Conservation (phyloP, 2,888 invertebrate genomes). For the Gortyna flavago region DNA sequence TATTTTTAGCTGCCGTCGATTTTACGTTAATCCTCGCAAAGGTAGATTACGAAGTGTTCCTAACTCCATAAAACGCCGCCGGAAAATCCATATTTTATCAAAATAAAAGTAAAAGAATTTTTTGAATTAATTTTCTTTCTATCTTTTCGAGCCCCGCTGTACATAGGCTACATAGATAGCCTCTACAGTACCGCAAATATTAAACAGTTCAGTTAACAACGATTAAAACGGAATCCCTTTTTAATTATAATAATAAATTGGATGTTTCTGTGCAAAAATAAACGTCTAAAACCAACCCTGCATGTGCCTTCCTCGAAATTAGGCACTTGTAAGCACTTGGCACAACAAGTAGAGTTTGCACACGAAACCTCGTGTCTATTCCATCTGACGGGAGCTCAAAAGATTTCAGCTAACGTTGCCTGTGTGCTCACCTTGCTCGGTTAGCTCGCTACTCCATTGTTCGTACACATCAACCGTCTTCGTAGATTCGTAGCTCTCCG, state of each 20-base stretch:
- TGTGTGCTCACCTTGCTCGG: slow-evolving; percentile 75
- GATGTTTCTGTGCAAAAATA: slow-evolving; percentile 49
- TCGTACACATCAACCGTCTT: slow-evolving; percentile 76
- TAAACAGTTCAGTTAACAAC: slow-evolving; percentile 52
- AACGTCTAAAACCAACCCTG: slow-evolving; percentile 40
- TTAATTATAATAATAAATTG: slow-evolving; percentile 33
- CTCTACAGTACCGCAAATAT: slow-evolving; percentile 55
- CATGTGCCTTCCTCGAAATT: slow-evolving; percentile 67
- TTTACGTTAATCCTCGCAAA: slow-evolving; percentile 84
- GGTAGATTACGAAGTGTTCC: slow-evolving; percentile 85
- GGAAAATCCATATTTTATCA: slow-evolving; percentile 75
- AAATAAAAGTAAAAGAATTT: slow-evolving; percentile 71
- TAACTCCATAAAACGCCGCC: slow-evolving; percentile 77
- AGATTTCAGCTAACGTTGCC: slow-evolving; percentile 76
- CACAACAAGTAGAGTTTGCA: slow-evolving; percentile 73
- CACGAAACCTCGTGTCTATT: slow-evolving; percentile 76
- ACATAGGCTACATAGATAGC: too few relatives aligned
- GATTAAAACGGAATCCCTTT: slow-evolving; percentile 36
- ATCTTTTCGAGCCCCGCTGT: slow-evolving; percentile 57
- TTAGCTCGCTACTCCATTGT: slow-evolving; percentile 79
- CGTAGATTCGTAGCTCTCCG: slow-evolving; percentile 62
- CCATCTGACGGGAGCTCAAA: slow-evolving; percentile 80
- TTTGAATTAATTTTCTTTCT: slow-evolving; percentile 68
- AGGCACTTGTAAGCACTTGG: slow-evolving; percentile 72
- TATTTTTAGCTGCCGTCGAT: slow-evolving; percentile 85